Conservation (phyloP, 2,888 invertebrate species). For the Protula sp. region DNA sequence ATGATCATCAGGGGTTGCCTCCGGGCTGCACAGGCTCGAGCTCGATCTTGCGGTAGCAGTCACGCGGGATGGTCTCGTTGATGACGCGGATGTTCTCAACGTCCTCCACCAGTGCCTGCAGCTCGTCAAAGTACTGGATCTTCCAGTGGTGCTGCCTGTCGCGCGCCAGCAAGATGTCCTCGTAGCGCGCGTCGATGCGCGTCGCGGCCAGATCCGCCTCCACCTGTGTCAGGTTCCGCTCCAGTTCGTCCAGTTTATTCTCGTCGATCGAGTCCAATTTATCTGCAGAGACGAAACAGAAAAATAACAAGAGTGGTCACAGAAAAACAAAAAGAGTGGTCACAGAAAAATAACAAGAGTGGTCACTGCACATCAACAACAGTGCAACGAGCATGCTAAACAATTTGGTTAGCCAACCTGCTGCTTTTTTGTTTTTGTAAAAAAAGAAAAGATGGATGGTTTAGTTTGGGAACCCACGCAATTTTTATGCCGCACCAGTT, state of each 20-base stretch:
- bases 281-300: too few relatives aligned
- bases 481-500: too few relatives aligned
- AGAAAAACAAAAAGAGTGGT: too few relatives aligned
- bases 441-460: too few relatives aligned
- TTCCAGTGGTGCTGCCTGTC: conserved; percentile 18
- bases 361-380: too few relatives aligned
- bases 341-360: too few relatives aligned
- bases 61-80: conserved; percentile 41
- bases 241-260: conserved; percentile 50
- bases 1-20: too few relatives aligned
- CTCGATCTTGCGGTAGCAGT: conserved; percentile 31
- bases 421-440: too few relatives aligned
- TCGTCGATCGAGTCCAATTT: conserved; percentile 33
- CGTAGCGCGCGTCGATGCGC: conserved; percentile 39
- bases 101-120: conserved; percentile 34
- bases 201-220: conserved; percentile 37
- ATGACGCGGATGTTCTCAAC: conserved; percentile 47
- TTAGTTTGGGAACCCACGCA: too few relatives aligned
- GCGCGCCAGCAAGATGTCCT: conserved; percentile 24
- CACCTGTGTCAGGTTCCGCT: conserved; percentile 44
- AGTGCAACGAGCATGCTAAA: too few relatives aligned
- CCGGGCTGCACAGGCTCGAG: conserved; percentile 19
- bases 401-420: too few relatives aligned
- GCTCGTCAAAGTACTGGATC: conserved; percentile 32
- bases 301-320: not conserved